Evolutionary conservation across 2,888 invertebrate genomes (phyloP).

Genomic region (Blastobasis adustella): DNA sequence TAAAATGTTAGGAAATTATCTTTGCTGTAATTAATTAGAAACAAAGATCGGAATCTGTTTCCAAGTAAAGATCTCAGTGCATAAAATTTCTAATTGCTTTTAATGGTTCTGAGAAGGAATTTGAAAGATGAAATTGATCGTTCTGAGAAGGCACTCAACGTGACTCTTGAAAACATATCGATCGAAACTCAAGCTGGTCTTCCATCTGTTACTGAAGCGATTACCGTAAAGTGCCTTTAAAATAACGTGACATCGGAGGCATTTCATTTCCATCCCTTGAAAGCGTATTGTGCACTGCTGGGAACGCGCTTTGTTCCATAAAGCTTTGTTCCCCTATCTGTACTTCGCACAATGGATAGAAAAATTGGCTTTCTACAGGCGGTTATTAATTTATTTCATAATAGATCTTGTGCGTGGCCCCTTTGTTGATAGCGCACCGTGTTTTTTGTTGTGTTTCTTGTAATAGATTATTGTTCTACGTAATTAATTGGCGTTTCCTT

Average conservation of each 20-base stretch:
- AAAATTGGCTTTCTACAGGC: slow-evolving; percentile 55
- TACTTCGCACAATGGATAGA: slow-evolving; percentile 49
- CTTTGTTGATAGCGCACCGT: slow-evolving; percentile 15
- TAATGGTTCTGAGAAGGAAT: too few relatives aligned
- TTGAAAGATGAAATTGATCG: too few relatives aligned
- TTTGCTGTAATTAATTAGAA: too few relatives aligned
- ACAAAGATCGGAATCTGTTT: too few relatives aligned
- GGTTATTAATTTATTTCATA: slow-evolving; percentile 57
- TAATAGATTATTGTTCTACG: neutral
- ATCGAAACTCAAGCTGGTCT: slow-evolving; percentile 10
- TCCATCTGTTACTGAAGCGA: slow-evolving; percentile 10
- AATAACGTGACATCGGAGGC: slow-evolving; percentile 14
- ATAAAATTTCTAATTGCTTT: too few relatives aligned
- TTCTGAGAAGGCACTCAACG: too few relatives aligned
- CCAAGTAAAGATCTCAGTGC: too few relatives aligned
- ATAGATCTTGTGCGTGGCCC: slow-evolving; percentile 31
- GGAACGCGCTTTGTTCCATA: slow-evolving; percentile 24
- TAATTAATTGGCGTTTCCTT: neutral
- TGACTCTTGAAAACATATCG: too few relatives aligned
- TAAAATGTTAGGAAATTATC: too few relatives aligned
- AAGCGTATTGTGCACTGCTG: slow-evolving; percentile 19
- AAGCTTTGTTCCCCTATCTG: slow-evolving; percentile 20
- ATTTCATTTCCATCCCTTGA: slow-evolving; percentile 18
- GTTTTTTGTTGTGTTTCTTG: neutral
- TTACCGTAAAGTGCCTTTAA: slow-evolving; percentile 15